These are phyloP conservation scores for Phymorhynchus buccinoides DNA, from an alignment of 1,140 invertebrate genomes.

Conservation along the genomic window DNA sequence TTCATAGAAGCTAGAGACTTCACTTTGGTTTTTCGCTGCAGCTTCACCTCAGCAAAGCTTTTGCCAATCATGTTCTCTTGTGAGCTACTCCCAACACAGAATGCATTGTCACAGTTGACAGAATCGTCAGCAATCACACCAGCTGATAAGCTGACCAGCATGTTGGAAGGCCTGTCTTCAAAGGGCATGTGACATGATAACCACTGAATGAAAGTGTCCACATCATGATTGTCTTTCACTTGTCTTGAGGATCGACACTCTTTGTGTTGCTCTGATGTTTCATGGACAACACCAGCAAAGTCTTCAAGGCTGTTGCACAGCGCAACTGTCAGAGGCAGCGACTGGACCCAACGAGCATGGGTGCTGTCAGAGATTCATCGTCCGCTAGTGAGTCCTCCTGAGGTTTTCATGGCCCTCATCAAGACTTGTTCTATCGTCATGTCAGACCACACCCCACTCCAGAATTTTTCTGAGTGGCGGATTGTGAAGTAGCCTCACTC, in stretches of 20 bases:
- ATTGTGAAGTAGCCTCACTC: constrained; percentile 42
- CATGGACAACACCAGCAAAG: no score
- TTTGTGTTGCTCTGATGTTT: no score
- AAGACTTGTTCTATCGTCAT: constrained; percentile 64
- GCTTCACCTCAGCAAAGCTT: no score
- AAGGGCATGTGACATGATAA: no score
- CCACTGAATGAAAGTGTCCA: no score
- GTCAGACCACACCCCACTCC: constrained; percentile 70
- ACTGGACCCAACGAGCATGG: no score
- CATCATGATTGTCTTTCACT: no score
- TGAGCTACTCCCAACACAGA: neutral
- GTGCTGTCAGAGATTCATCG: neutral
- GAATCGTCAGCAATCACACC: neutral
- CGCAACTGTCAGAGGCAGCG: no score
- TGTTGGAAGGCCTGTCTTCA: no score
- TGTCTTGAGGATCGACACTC: no score
- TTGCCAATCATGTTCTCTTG: constrained; percentile 2
- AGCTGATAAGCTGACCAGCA: neutral
- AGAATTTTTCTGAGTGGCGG: constrained; percentile 66
- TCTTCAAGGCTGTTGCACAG: no score
- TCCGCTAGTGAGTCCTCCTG: constrained; percentile 42
- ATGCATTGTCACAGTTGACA: neutral
- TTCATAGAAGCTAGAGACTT: neutral
- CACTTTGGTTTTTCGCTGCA: neutral
- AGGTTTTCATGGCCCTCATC: constrained; percentile 61